Evolutionary conservation across 2,113 vertebrate genomes (phyloP), one percentile per base, ranked within the genome.

Genomic region (Pseudois nayaur): DNA sequence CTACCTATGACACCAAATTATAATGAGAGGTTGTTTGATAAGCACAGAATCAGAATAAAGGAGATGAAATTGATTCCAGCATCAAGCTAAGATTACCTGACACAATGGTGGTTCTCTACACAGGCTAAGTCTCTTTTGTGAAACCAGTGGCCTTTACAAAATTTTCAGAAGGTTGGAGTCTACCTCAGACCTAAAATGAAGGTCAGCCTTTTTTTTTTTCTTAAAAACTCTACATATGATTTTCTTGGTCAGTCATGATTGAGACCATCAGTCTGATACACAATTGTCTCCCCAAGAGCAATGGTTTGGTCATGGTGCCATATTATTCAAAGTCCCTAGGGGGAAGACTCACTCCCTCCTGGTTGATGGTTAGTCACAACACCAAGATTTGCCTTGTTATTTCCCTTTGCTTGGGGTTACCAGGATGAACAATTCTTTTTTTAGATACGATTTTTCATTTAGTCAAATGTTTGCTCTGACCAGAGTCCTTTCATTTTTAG

Each of bases 371-470:
- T 94, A n/a, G 86, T 89, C 76, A 95, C 6, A 93, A 0, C 74
- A 64, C 57, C n/a, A 52, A 64, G 7, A 76, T 89, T 71, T 91
- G 7, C n/a, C 29, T 87, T 82, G 31, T 64, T 87, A 59, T 88
- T 91, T 85, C 21, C 55, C 48, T 94, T 91, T 82, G 33, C 33
- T 67, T 94, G 29, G 13, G 21, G 19, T 82, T 85, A 43, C 16
- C 52, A 59, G 55, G 29, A n/a, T 31, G 33, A 87, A 43, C 43
- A 74, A 36, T 76, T 90, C 17, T 81, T 33, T 60, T 90, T 95
- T 84, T 84, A 74, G 29, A 64, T 12, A 84, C 4, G 3, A 17
- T 91, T 97, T 95, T 91, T 40, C 86, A 60, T 96, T 93, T 91
- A 92, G 29, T 48, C 59, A 93, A 86, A 87, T 93, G 6, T n/a